phyloP scores from a whole-genome alignment of 2,113 vertebrate genomes.

The Bufo gargarizans region DNA sequence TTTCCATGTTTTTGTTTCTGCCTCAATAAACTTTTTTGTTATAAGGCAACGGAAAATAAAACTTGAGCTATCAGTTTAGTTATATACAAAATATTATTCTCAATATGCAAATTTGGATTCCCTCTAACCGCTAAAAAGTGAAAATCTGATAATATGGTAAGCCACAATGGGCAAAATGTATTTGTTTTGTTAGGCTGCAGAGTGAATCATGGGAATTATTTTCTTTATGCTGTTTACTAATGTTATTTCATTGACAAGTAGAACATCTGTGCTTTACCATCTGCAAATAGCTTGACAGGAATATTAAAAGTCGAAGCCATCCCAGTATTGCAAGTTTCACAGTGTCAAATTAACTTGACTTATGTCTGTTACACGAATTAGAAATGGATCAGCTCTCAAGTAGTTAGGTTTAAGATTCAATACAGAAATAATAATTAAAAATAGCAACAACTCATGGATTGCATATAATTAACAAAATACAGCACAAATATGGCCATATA shows the following conservation, averaged over 20 bases:
- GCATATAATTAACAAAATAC: too few relatives aligned
- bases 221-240: slow-evolving; percentile 29
- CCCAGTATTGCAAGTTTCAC: neutral
- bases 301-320: slow-evolving; percentile 27
- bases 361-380: neutral
- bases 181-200: slow-evolving; percentile 25
- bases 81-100: slow-evolving; percentile 7
- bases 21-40: neutral
- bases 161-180: slow-evolving; percentile 6
- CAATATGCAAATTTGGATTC: neutral
- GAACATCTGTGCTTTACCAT: slow-evolving; percentile 38
- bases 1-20: neutral
- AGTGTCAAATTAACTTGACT: slow-evolving; percentile 1
- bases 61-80: neutral
- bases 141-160: slow-evolving; percentile 5
- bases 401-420: too few relatives aligned
- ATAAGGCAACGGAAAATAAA: neutral
- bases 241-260: slow-evolving; percentile 45
- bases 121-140: slow-evolving; percentile 8
- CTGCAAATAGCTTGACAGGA: slow-evolving; percentile 28
- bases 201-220: slow-evolving; percentile 18
- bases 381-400: too few relatives aligned
- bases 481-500: too few relatives aligned
- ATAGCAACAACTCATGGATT: too few relatives aligned
- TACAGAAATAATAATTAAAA: too few relatives aligned